phyloP scores from a whole-genome alignment of 2,888 invertebrate species.

The Mechanitis messenoides region DNA sequence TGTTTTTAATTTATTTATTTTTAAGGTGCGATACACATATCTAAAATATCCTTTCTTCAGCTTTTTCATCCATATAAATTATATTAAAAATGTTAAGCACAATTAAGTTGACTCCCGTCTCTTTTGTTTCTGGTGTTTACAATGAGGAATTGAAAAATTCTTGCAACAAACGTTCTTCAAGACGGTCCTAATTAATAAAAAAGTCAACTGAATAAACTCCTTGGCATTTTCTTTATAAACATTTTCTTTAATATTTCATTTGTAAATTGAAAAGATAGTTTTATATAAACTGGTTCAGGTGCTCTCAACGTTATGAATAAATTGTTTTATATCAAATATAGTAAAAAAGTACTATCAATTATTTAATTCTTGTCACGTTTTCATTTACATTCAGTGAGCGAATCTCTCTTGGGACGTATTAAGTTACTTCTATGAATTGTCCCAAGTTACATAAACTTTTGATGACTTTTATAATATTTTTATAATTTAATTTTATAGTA shows the following conservation, averaged over 20 bases:
- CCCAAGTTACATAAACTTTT: neutral
- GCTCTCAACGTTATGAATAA: too few relatives aligned
- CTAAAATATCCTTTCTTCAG: too few relatives aligned
- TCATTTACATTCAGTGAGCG: conserved; percentile 5
- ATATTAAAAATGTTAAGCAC: neutral
- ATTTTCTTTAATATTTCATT: neutral
- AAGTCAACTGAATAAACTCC: conserved; percentile 8
- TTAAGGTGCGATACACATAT: too few relatives aligned
- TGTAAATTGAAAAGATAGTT: neutral
- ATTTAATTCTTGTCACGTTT: neutral
- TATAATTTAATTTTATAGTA: neutral
- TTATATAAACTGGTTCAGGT: neutral
- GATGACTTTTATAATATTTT: too few relatives aligned
- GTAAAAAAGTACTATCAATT: neutral
- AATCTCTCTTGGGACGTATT: neutral
- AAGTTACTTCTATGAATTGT: conserved; percentile 1
- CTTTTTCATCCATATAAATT: too few relatives aligned
- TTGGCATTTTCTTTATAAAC: neutral
- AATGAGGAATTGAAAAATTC: conserved; percentile 17
- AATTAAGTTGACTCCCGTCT: neutral
- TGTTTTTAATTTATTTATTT: too few relatives aligned
- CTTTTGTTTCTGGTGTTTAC: conserved; percentile 2
- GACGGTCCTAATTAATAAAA: conserved; percentile 15
- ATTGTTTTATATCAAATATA: neutral
- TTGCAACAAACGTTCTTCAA: conserved; percentile 8